Evolutionary conservation across 2,797 vertebrate genomes (phyloP).

Genomic region (Oceanodroma leucorhoa): DNA sequence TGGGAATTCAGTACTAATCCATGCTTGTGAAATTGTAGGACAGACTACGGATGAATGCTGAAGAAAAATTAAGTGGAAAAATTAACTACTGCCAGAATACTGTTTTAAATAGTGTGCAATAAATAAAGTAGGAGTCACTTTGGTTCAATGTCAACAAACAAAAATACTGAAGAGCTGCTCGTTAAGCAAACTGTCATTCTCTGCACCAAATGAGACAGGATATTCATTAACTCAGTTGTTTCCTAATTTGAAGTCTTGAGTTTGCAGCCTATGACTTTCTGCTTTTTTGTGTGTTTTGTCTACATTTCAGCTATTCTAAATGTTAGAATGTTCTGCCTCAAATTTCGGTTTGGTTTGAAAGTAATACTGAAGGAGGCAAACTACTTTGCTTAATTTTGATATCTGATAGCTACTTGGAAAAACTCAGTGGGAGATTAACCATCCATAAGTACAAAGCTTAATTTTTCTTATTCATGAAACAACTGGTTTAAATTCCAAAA

Average conservation of each 20-base stretch:
- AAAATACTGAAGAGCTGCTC: background rate
- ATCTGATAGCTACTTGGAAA: background rate
- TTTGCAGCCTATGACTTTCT: background rate
- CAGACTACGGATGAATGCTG: background rate
- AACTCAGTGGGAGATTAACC: background rate
- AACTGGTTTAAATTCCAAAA: constrained; percentile 18
- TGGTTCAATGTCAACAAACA: background rate
- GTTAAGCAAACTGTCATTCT: background rate
- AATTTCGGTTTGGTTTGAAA: background rate
- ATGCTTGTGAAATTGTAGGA: background rate
- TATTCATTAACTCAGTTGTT: background rate
- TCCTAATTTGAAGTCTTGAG: background rate
- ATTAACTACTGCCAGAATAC: background rate
- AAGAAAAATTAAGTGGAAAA: background rate
- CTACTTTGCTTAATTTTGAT: background rate
- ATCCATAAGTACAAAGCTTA: background rate
- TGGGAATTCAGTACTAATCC: background rate
- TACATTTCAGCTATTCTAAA: background rate
- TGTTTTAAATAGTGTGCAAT: background rate
- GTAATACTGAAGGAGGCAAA: background rate
- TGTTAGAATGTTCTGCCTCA: background rate
- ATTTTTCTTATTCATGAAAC: background rate
- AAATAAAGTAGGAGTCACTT: background rate
- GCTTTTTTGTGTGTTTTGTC: background rate
- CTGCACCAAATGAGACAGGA: background rate